Conservation (phyloP, 2,888 invertebrate genomes). For the Melinopterus prodromus region DNA sequence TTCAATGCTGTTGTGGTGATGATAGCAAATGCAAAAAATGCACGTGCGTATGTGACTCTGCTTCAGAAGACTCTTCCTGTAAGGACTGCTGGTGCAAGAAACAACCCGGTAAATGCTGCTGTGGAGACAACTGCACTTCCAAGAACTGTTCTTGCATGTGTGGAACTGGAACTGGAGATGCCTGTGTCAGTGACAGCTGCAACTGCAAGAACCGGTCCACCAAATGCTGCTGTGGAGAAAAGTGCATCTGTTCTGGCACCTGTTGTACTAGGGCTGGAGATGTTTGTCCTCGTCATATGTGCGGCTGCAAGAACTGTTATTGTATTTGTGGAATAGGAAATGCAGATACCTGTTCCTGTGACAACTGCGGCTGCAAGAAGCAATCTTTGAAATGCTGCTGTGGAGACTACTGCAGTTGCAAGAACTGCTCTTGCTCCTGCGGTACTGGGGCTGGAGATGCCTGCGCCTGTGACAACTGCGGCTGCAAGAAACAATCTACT, state of each 20-base stretch:
- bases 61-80: slow-evolving; percentile 27
- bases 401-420: slow-evolving; percentile 32
- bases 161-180: not conserved
- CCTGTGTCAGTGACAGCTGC: not conserved
- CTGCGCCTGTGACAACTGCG: slow-evolving; percentile 18
- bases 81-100: slow-evolving; percentile 26
- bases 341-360: slow-evolving; percentile 30
- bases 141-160: slow-evolving; percentile 27
- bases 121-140: slow-evolving; percentile 27
- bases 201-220: not conserved
- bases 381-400: slow-evolving; percentile 19
- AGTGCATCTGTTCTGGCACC: slow-evolving; percentile 8
- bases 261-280: slow-evolving; percentile 29
- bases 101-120: slow-evolving; percentile 18
- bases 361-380: slow-evolving; percentile 27
- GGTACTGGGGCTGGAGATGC: slow-evolving; percentile 10
- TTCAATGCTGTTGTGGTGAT: slow-evolving; percentile 11
- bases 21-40: slow-evolving; percentile 29
- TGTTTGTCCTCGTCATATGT: slow-evolving; percentile 25
- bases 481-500: slow-evolving; percentile 4
- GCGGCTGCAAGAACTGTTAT: slow-evolving; percentile 30
- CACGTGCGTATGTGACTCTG: slow-evolving; percentile 28
- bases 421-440: slow-evolving; percentile 32
- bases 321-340: slow-evolving; percentile 29
- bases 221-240: not conserved